Conservation (phyloP, 2,888 invertebrate species). For the Lacanobia wlatinum region DNA sequence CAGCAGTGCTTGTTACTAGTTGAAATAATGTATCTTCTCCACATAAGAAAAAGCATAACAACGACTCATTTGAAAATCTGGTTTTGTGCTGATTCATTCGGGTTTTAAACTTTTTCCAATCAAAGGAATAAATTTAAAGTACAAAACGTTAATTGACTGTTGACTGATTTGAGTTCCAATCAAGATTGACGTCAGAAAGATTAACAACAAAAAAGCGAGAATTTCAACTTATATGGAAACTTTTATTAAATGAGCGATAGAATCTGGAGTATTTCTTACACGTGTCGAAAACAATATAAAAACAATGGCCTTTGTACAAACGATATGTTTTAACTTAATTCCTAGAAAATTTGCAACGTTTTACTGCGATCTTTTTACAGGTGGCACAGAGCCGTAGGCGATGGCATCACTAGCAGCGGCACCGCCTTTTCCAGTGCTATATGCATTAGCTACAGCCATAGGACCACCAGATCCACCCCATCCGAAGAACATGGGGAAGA, state of each 20-base stretch:
- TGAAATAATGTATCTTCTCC: too few species aligned
- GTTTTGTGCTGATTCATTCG: background rate
- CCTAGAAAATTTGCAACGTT: conserved; percentile 43
- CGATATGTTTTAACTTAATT: conserved; percentile 60
- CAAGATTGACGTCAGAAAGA: conserved; percentile 35
- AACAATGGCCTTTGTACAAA: conserved; percentile 49
- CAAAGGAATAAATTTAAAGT: background rate
- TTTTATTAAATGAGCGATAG: conserved; percentile 38
- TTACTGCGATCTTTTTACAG: conserved; percentile 73
- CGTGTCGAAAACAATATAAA: conserved; percentile 25
- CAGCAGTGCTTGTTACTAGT: too few species aligned
- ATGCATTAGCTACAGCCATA: conserved; percentile 93
- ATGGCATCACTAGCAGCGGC: conserved; percentile 93
- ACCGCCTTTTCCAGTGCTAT: conserved; percentile 93
- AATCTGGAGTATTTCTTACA: conserved; percentile 43
- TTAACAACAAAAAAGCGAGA: conserved; percentile 10
- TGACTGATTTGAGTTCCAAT: conserved; percentile 10
- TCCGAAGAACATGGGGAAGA: conserved; percentile 93
- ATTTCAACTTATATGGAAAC: conserved; percentile 11
- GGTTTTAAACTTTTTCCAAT: background rate
- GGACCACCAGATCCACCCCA: conserved; percentile 87
- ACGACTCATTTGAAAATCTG: too few species aligned
- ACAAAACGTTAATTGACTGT: conserved; percentile 3
- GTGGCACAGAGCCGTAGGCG: conserved; percentile 91
- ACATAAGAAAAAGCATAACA: too few species aligned